phyloP scores from a whole-genome alignment of 2,113 vertebrate species.

The Ia io region DNA sequence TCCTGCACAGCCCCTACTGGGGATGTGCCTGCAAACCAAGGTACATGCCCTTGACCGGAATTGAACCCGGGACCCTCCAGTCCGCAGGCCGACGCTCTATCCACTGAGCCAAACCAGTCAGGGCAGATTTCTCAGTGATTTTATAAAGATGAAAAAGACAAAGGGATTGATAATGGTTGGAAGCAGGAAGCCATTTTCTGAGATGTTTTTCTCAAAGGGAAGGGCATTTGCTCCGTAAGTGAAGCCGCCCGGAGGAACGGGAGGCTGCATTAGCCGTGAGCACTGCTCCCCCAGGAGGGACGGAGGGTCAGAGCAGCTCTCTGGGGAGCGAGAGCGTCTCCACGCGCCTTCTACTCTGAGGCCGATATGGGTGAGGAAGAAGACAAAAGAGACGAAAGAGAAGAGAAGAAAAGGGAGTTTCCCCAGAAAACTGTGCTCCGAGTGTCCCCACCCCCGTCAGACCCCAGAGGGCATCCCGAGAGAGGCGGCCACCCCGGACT shows the following conservation, averaged over 20 bases:
- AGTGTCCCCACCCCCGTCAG: fast-evolving
- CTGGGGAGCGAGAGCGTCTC: not conserved
- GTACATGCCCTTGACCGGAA: too few species aligned
- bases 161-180: not conserved
- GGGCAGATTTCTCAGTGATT: not conserved
- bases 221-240: not conserved
- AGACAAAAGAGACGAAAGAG: too few species aligned
- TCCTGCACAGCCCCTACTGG: too few species aligned
- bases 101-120: too few species aligned
- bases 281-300: not conserved
- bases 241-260: not conserved
- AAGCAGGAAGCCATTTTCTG: not conserved
- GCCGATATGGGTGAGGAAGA: not conserved
- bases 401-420: too few species aligned
- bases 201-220: not conserved
- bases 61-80: too few species aligned
- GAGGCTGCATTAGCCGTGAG: not conserved
- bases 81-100: too few species aligned
- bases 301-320: not conserved
- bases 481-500: not conserved
- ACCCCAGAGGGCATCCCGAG: not conserved
- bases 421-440: fast-evolving
- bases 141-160: not conserved
- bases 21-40: too few species aligned
- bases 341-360: not conserved